A percentile compares a stretch with the other conserved stretches of the same genome.
phyloP scores from a whole-genome alignment of 2,888 invertebrate species.

The Chironomus riparius region DNA sequence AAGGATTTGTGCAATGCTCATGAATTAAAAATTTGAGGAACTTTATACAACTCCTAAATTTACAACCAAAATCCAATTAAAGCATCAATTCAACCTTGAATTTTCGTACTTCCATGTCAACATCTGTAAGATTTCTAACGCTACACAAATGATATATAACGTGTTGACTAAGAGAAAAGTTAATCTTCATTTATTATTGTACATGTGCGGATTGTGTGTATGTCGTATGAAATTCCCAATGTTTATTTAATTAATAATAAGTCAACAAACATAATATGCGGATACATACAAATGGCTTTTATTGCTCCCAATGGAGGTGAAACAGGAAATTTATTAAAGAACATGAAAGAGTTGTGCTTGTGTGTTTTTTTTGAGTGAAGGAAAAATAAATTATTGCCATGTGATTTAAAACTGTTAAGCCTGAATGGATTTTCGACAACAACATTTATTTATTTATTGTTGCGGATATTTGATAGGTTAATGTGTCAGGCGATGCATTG shows the following conservation, averaged over 20 bases:
- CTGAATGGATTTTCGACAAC: too few relatives aligned
- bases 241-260: neutral
- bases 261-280: neutral
- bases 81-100: too few relatives aligned
- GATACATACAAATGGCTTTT: neutral
- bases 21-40: too few relatives aligned
- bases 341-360: too few relatives aligned
- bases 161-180: neutral
- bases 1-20: too few relatives aligned
- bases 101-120: too few relatives aligned
- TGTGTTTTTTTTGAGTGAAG: too few relatives aligned
- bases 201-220: neutral
- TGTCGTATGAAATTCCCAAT: neutral
- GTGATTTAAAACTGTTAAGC: too few relatives aligned
- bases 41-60: too few relatives aligned
- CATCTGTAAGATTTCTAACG: too few relatives aligned
- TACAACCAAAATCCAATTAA: too few relatives aligned
- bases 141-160: neutral
- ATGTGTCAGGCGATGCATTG: conserved; percentile 52
- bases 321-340: neutral
- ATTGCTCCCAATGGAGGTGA: neutral
- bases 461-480: conserved; percentile 32
- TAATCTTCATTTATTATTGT: neutral
- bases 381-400: too few relatives aligned
- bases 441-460: neutral